Evolutionary conservation across 2,113 vertebrate genomes (phyloP).

Genomic region (Grantiella picta): DNA sequence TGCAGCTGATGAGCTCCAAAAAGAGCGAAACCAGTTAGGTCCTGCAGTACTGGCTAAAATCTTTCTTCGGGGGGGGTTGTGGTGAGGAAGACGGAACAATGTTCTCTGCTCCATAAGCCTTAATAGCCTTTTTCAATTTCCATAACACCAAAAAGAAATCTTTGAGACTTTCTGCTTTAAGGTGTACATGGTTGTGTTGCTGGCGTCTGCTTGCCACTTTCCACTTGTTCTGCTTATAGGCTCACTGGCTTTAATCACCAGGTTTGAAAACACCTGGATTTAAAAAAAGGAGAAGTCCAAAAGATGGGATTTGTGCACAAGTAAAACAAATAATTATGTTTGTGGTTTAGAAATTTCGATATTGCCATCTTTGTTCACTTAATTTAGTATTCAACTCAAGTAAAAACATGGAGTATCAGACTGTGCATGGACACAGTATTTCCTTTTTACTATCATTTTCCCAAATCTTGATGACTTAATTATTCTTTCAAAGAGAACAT

Average conservation of each 20-base stretch:
- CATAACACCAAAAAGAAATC: not conserved
- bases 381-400: not conserved
- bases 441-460: not conserved
- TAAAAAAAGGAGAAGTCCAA: not conserved
- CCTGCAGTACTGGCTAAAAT: slow-evolving; percentile 76
- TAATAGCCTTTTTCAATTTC: not conserved
- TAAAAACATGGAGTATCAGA: not conserved
- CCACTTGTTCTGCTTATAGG: not conserved
- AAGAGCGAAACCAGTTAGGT: slow-evolving; percentile 79
- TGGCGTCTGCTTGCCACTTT: not conserved
- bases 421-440: not conserved
- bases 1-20: slow-evolving; percentile 83
- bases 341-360: not conserved
- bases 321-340: not conserved
- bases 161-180: not conserved
- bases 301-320: not conserved
- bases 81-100: not conserved
- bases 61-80: not conserved
- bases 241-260: not conserved
- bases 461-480: not conserved
- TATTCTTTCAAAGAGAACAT: not conserved
- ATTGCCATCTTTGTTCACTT: not conserved
- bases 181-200: accelerated
- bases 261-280: not conserved
- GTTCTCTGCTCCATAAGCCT: not conserved